These are phyloP conservation scores for Drosophila littoralis DNA, from an alignment of 1,140 invertebrate genomes.

Conservation along the genomic window DNA sequence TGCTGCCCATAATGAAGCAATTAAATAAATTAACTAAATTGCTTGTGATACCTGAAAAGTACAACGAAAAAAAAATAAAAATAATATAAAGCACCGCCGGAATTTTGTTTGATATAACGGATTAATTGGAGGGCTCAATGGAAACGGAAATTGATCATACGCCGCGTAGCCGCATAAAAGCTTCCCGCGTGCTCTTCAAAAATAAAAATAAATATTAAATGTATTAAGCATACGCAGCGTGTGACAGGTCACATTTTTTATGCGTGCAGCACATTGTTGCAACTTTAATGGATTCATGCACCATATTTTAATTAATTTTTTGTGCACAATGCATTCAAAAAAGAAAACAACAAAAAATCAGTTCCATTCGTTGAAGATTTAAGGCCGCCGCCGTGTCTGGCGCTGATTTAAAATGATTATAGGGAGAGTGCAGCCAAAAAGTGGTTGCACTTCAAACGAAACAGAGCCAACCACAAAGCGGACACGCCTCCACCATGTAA, in stretches of 20 bases:
- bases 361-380: constrained; percentile 19
- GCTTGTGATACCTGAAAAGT: constrained; percentile 17
- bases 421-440: constrained; percentile 18
- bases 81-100: constrained; percentile 1
- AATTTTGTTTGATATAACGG: constrained; percentile 23
- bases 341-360: not conserved
- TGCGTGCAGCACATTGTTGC: constrained; percentile 28
- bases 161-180: constrained; percentile 30
- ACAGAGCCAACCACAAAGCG: constrained; percentile 31
- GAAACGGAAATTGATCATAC: constrained; percentile 54
- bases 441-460: constrained; percentile 29
- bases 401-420: constrained; percentile 64
- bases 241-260: constrained; percentile 29
- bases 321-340: constrained; percentile 35
- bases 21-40: constrained; percentile 54
- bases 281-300: constrained; percentile 70
- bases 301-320: constrained; percentile 75
- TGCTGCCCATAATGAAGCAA: constrained; percentile 42
- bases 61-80: not conserved
- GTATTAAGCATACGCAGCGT: constrained; percentile 42
- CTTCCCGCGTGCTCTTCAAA: not conserved
- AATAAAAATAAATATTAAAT: not conserved
- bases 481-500: constrained; percentile 19
- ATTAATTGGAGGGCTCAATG: constrained; percentile 38
- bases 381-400: constrained; percentile 43